Base-by-base conservation (phyloP, 2,888 invertebrate genomes). In the Andrena flavipes region DNA sequence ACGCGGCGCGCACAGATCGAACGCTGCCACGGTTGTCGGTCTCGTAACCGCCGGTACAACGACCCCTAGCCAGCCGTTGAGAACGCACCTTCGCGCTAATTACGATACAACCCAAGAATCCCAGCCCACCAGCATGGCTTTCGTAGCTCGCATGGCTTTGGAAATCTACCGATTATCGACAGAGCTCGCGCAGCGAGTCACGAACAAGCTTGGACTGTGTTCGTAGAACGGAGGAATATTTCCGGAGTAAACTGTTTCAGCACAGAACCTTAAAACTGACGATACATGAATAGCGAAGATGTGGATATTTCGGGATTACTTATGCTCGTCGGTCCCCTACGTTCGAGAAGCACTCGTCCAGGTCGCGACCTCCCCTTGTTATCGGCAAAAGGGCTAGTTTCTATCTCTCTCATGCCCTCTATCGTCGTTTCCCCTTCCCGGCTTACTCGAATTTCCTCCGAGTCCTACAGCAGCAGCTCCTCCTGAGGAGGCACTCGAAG, bases 1-100 rank as follows among this genome's bases (percentile, higher is more conserved):
- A 87, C 83, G 80, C 59, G 71, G 79, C 79, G 84, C 82, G 82
- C 74, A 84, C 80, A 80, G 84, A 86, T 86, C 84, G 86, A 74
- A 84, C 78, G 80, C 84, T 76, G 85, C 80, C 77, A 80, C 83
- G 80, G 83, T 82, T 82, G 84, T 90, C 89, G 90, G 89, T 91
- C 91, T 90, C 90, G 90, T 91, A 90, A 91, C 90, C 90, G 87
- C 89, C 42, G 90, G 91, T 91, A 91, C 91, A 91, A 91, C 91
- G 91, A 91, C 91, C 91, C 86, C 91, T 86, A 86, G 85, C 83
- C 84, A 79, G 81, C 87, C 80, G 80, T 87, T 86, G 23, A 23
- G 79, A 80, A 83, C 83, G 80, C 82, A 75, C 77, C 85, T 73
- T 73, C 79, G 62, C 67, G 63, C 80, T 85, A 87, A 86, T 87